A percentile compares a stretch with the other conserved stretches of the same genome.
phyloP scores from a whole-genome alignment of 2,113 vertebrate genomes.

The Festucalex cinctus region DNA sequence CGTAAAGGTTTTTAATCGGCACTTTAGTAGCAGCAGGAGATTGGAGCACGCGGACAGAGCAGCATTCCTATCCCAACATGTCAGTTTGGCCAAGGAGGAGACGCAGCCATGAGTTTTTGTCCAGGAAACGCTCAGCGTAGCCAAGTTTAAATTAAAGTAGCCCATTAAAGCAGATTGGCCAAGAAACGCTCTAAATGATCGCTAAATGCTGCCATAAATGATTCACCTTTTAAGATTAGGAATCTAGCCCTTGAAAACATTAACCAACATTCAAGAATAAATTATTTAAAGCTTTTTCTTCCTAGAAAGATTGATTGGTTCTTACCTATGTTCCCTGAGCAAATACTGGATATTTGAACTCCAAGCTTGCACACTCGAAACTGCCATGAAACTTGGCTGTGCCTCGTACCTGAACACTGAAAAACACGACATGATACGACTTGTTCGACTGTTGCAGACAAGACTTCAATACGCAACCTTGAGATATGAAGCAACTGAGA shows the following conservation, averaged over 20 bases:
- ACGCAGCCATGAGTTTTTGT: constrained; percentile 37
- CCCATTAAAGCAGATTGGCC: constrained; percentile 46
- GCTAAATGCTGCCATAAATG: constrained; percentile 16
- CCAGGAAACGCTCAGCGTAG: constrained; percentile 38
- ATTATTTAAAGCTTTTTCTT: neutral
- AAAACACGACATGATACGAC: constrained; percentile 59
- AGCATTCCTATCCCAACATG: constrained; percentile 77
- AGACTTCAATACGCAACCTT: constrained; percentile 20
- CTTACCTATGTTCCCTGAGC: constrained; percentile 52
- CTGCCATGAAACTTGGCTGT: constrained; percentile 48
- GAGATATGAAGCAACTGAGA: constrained; percentile 9
- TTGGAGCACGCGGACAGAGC: constrained; percentile 58
- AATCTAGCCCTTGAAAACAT: constrained; percentile 14
- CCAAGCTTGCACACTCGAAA: constrained; percentile 41
- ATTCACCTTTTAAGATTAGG: constrained; percentile 15
- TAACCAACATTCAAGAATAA: neutral
- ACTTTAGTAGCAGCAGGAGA: constrained; percentile 75
- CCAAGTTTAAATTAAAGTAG: constrained; percentile 50
- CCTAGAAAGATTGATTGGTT: constrained; percentile 10
- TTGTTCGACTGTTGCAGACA: constrained; percentile 48
- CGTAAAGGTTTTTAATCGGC: constrained; percentile 75
- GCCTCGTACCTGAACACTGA: constrained; percentile 41
- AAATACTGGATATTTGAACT: constrained; percentile 34
- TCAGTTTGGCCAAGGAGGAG: constrained; percentile 68
- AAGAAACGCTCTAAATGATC: constrained; percentile 31